A percentile compares a stretch with the other conserved stretches of the same genome.
Evolutionary conservation across 2,888 invertebrate species (phyloP).

Genomic region (Cephus runcator): DNA sequence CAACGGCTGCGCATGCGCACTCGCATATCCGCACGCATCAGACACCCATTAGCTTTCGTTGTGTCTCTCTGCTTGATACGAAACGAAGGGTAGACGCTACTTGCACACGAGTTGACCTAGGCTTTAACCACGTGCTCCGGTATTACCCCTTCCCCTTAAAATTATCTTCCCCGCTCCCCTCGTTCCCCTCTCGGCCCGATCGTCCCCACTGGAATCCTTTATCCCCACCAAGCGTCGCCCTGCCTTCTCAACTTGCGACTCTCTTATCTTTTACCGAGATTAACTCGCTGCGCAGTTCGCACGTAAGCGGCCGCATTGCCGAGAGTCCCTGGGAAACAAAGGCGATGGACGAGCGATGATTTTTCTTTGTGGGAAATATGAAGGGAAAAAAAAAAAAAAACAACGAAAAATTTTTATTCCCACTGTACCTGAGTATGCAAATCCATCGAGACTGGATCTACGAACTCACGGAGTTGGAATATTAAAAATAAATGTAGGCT

Average conservation of each 20-base stretch:
- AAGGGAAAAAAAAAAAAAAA: neutral
- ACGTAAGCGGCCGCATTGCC: constrained; percentile 14
- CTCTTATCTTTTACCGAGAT: constrained; percentile 47
- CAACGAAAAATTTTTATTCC: too few species aligned
- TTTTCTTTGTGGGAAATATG: neutral
- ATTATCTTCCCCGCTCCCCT: constrained; percentile 8
- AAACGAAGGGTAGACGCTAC: neutral
- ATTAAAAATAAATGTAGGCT: neutral
- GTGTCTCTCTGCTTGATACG: neutral
- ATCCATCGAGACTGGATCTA: neutral
- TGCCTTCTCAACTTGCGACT: constrained; percentile 32
- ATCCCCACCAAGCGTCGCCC: constrained; percentile 14
- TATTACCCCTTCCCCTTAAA: constrained; percentile 12
- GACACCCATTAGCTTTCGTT: neutral
- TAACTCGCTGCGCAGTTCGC: constrained; percentile 52
- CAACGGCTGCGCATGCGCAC: neutral
- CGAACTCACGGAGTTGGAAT: neutral
- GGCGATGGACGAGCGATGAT: neutral
- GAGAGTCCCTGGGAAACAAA: neutral
- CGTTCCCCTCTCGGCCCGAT: neutral
- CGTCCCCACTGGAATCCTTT: constrained; percentile 2
- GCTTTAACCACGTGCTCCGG: constrained; percentile 24
- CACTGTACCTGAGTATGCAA: neutral
- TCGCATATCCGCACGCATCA: neutral
- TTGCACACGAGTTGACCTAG: constrained; percentile 37